These are phyloP conservation scores for Sinocyclocheilus anshuiensis DNA, from an alignment of 2,113 vertebrate genomes.

Conservation along the genomic window DNA sequence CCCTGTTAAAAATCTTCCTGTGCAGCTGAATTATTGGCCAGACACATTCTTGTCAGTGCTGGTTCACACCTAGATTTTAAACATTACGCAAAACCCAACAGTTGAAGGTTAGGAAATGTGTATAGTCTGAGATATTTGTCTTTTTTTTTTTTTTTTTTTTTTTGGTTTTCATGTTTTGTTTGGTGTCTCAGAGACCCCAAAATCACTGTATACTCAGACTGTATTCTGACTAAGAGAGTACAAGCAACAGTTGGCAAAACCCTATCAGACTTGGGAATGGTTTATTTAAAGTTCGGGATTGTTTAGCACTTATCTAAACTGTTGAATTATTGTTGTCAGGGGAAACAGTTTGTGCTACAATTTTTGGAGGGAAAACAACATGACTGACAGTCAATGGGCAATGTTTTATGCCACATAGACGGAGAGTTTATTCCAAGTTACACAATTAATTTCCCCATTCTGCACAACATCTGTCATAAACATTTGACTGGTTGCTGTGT, in stretches of 20 bases:
- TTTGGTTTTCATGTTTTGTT: too few species aligned
- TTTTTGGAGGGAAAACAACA: conserved; percentile 61
- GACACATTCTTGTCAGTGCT: conserved; percentile 36
- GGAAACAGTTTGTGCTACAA: conserved; percentile 53
- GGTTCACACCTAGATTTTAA: conserved; percentile 31
- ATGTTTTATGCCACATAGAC: conserved; percentile 51
- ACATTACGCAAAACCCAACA: background rate
- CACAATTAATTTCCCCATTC: conserved; percentile 51
- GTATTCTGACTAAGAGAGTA: background rate
- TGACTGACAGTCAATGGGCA: conserved; percentile 52
- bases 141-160: too few species aligned
- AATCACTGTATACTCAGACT: conserved; percentile 10
- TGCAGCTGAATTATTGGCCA: conserved; percentile 30
- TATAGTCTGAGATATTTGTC: too few species aligned
- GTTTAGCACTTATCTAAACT: conserved; percentile 67
- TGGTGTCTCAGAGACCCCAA: background rate
- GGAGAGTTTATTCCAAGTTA: conserved; percentile 58
- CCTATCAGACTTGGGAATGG: conserved; percentile 42
- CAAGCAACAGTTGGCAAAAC: conserved; percentile 44
- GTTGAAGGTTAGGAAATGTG: background rate
- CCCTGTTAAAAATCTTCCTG: conserved; percentile 24
- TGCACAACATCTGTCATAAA: conserved; percentile 37
- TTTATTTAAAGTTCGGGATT: conserved; percentile 67
- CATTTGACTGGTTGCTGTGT: conserved; percentile 25
- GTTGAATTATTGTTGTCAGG: conserved; percentile 60